Base-by-base conservation (phyloP, 2,888 invertebrate species). In the Phyllotreta cruciferae region DNA sequence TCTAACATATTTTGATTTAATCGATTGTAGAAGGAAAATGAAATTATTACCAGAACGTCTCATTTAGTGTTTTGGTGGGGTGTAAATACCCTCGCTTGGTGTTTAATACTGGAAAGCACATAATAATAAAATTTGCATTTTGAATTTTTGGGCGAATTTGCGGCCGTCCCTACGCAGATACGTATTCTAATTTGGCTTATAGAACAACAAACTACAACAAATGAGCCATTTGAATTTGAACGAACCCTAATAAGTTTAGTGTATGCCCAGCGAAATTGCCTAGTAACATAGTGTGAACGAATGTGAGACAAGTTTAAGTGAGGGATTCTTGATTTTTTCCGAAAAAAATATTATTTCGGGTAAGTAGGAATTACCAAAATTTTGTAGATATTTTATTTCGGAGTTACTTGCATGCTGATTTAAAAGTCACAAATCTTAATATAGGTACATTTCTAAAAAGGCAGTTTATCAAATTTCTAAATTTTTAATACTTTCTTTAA, bases 221-320 rank as follows among this genome's bases (percentile, higher is more conserved):
- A 64, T 45, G 60, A 62, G 49, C 56, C 10, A 62, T 50, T 60
- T 61, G 11, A 47, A 50, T 63, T 53, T 42, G 52, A 64, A 38
- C 55, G 45, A 56, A 60, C 50, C 45, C 42, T 62, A 62, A 54
- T 47, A 7, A 38, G 64, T 57, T 36, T 49, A 42, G 54, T 37
- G 52, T 37, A 37, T 9, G 37, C 50, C n/a, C 36, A 41, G 24
- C 35, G 14, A 64, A 64, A 57, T 61, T 62, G 42, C 11, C 35
- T 55, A 55, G 60, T 63, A 35, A 7, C 36, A 50, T 24, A 24
- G 42, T 56, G 54, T 60, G 52, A 9, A 61, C 37, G 37, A 61
- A 42, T 64, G 61, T 64, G 61, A 61, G 60, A 64, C 54, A 61
- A 61, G 54, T 53, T 61, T 64, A 61, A 64, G 64, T 61, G 61